Evolutionary conservation across 1,140 invertebrate genomes (phyloP).

Genomic region (Microplitis mediator): DNA sequence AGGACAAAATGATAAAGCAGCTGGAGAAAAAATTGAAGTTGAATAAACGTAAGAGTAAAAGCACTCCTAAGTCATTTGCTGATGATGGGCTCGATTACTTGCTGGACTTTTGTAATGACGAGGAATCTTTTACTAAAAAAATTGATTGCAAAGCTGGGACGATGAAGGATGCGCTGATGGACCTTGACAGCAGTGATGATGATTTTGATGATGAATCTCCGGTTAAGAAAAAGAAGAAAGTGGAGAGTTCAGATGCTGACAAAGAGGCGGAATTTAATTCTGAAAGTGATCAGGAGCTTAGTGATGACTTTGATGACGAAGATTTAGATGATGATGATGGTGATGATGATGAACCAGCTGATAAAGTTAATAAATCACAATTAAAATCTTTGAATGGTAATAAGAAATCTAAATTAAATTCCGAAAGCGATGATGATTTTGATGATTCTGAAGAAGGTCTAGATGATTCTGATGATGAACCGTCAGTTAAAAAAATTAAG

Average conservation of each 20-base stretch:
- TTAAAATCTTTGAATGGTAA: neutral
- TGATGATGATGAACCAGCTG: neutral
- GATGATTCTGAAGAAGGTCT: constrained; percentile 31
- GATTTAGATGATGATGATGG: neutral
- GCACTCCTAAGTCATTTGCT: constrained; percentile 77
- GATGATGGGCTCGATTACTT: constrained; percentile 80
- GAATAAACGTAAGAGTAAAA: constrained; percentile 78
- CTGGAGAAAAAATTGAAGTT: constrained; percentile 85
- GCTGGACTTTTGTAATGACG: constrained; percentile 67
- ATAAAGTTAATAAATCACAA: constrained; percentile 2
- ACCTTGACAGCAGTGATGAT: constrained; percentile 69
- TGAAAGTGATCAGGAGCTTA: neutral
- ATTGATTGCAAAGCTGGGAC: too few relatives aligned
- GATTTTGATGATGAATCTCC: constrained; percentile 64
- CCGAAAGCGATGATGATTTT: constrained; percentile 37
- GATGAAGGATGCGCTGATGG: constrained; percentile 66
- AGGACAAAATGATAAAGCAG: constrained; percentile 80
- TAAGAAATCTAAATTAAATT: too few relatives aligned
- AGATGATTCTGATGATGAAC: constrained; percentile 31
- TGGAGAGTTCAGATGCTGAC: constrained; percentile 34
- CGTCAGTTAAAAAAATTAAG: constrained; percentile 30
- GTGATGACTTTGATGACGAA: constrained; percentile 19
- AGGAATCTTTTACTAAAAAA: constrained; percentile 54
- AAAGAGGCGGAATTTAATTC: neutral
- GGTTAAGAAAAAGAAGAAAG: constrained; percentile 68